These are phyloP conservation scores for Drosophila pseudotalamancana DNA, from an alignment of 2,888 invertebrate species.

Conservation along the genomic window DNA sequence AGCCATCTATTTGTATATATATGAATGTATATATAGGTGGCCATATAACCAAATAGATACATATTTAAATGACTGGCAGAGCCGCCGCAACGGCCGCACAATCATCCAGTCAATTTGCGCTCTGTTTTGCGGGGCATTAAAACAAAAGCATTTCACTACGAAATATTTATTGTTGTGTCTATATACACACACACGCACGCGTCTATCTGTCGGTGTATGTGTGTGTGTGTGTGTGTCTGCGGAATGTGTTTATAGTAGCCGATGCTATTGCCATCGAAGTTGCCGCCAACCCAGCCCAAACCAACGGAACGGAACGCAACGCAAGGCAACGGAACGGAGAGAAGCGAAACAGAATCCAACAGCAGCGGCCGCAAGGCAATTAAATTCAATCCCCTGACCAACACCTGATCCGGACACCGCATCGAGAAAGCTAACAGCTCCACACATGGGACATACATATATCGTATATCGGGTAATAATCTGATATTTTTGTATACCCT, in stretches of 20 bases:
- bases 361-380: no score
- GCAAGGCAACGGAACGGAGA: no score
- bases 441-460: no score
- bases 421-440: no score
- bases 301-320: no score
- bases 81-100: conserved; percentile 59
- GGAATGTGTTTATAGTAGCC: conserved; percentile 74
- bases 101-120: conserved; percentile 78
- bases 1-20: conserved; percentile 6
- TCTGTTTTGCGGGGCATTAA: conserved; percentile 79
- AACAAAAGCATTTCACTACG: conserved; percentile 77
- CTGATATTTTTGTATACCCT: no score
- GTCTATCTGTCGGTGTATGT: background rate
- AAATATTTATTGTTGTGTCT: conserved; percentile 68
- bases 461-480: no score
- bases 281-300: conserved; percentile 37
- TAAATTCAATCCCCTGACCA: no score
- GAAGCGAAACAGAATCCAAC: no score
- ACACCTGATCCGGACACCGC: no score
- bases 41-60: conserved; percentile 6
- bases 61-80: conserved; percentile 42
- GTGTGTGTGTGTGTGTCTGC: conserved; percentile 2
- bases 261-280: conserved; percentile 33
- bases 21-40: background rate
- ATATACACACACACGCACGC: no score